Evolutionary conservation across 2,113 vertebrate genomes (phyloP).

Genomic region (Eulemur rufifrons): DNA sequence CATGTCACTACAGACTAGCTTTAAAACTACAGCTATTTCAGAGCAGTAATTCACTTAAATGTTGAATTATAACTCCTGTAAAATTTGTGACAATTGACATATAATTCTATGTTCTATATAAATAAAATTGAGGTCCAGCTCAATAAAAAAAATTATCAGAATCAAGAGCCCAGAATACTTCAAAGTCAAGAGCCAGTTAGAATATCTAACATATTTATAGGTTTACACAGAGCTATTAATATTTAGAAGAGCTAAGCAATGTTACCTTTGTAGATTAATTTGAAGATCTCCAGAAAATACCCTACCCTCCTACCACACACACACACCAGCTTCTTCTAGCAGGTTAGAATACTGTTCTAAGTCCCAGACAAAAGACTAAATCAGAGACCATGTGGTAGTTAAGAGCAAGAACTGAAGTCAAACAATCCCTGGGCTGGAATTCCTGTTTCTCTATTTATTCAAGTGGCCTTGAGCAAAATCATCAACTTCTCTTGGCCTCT

Average conservation of each 20-base stretch:
- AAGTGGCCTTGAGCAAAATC: neutral
- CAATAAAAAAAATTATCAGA: neutral
- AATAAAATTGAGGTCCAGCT: neutral
- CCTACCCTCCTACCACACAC: rapidly evolving
- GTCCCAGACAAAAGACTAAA: neutral
- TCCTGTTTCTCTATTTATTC: neutral
- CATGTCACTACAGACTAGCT: neutral
- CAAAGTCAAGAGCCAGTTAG: neutral
- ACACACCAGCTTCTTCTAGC: neutral
- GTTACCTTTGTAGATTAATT: neutral
- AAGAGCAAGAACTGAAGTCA: neutral
- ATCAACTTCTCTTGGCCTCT: neutral
- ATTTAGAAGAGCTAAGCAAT: neutral
- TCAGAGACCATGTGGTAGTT: neutral
- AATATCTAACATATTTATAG: neutral
- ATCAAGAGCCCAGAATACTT: neutral
- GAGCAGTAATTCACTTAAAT: neutral
- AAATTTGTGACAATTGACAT: neutral
- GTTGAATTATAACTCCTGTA: neutral
- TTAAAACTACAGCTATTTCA: neutral
- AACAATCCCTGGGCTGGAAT: neutral
- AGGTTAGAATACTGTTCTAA: neutral
- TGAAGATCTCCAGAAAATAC: neutral
- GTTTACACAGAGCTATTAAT: neutral
- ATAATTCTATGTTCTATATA: neutral